phyloP scores from a whole-genome alignment of 2,888 invertebrate species.

The Hoplodrina blanda region DNA sequence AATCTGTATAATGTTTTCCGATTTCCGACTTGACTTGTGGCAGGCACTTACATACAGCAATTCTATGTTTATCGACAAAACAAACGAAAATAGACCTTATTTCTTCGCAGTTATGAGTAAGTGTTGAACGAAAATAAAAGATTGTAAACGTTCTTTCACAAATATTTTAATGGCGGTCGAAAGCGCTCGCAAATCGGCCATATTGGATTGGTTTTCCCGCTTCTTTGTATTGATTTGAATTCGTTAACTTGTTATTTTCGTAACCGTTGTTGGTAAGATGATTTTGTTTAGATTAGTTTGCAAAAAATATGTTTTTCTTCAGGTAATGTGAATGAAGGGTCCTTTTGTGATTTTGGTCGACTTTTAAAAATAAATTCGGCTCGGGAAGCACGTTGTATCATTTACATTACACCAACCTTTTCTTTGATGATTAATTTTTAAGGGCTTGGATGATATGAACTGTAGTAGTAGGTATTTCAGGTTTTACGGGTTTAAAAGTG shows the following conservation, averaged over 20 bases:
- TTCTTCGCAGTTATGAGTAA: rapidly evolving
- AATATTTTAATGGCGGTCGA: conserved; percentile 82
- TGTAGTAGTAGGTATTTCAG: too few species aligned
- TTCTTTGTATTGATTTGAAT: conserved; percentile 68
- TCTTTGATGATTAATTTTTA: too few species aligned
- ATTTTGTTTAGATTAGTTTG: conserved; percentile 45
- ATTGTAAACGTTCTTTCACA: conserved; percentile 68
- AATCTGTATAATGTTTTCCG: conserved; percentile 85
- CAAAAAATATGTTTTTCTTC: conserved; percentile 3
- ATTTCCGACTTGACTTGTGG: conserved; percentile 85
- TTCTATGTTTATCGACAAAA: conserved; percentile 36
- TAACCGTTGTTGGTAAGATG: conserved; percentile 26
- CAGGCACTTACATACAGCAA: conserved; percentile 70
- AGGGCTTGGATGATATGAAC: too few species aligned
- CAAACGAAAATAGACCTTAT: conserved; percentile 62
- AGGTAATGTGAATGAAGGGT: background rate
- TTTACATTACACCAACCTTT: too few species aligned
- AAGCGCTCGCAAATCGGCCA: conserved; percentile 81
- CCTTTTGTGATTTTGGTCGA: too few species aligned
- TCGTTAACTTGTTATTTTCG: conserved; percentile 49
- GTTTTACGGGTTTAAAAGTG: too few species aligned
- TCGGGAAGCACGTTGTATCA: too few species aligned
- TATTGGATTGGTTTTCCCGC: conserved; percentile 78
- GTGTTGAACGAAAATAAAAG: conserved; percentile 54
- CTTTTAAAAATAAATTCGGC: too few species aligned